Evolutionary conservation across 2,797 vertebrate species (phyloP).

Genomic region (Cygnus olor): DNA sequence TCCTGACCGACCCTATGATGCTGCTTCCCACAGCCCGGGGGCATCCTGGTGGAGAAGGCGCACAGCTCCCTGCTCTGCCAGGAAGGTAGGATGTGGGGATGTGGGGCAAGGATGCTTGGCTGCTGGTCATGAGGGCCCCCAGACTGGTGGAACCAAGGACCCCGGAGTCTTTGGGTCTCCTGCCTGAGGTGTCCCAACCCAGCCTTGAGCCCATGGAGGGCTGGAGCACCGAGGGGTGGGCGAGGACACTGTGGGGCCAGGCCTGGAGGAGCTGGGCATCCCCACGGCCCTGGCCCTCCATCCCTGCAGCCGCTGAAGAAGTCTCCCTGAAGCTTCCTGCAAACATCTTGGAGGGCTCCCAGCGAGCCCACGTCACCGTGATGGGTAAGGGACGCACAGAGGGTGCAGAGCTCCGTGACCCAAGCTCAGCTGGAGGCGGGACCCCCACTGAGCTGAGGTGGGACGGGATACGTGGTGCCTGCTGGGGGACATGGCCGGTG

Average conservation of each 20-base stretch:
- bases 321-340: constrained; percentile 64
- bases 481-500: not conserved
- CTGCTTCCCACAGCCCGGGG: constrained; percentile 55
- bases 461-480: accelerated
- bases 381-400: constrained; percentile 39
- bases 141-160: not conserved
- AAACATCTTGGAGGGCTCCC: constrained; percentile 62
- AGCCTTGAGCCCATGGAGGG: not conserved
- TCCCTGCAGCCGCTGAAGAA: constrained; percentile 14
- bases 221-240: not conserved
- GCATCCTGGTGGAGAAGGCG: constrained; percentile 71
- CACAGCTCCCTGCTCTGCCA: constrained; percentile 69
- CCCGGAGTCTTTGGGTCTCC: not conserved
- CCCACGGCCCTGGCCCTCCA: not conserved
- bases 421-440: not conserved
- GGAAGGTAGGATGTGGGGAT: constrained; percentile 43
- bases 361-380: constrained; percentile 50
- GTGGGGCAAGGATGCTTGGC: not conserved
- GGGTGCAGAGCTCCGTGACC: not conserved
- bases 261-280: not conserved
- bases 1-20: not conserved
- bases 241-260: accelerated
- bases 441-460: accelerated
- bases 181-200: not conserved
- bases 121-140: not conserved